Evolutionary conservation across 2,113 vertebrate genomes (phyloP), one percentile per base, ranked within the genome.

Genomic region (Cololabis saira): DNA sequence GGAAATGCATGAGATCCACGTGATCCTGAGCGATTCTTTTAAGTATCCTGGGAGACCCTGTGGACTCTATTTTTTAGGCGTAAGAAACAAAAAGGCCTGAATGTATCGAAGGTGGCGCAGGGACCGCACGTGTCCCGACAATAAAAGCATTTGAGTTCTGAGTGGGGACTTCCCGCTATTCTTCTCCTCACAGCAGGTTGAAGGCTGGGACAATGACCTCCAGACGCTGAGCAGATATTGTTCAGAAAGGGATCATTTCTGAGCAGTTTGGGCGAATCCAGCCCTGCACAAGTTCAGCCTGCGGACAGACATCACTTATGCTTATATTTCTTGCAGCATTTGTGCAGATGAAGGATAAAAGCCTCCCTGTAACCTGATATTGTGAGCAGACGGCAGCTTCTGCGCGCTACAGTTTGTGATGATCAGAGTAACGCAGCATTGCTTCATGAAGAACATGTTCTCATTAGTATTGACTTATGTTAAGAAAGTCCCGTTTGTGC

Each of bases 91-190:
- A 27, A 24, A 18, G 41, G 42, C 49, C 47, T 51, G 27, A 14
- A 56, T 27, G 52, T 14, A 48, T 21, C 15, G 48, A 43, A 16
- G 47, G 17, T 1, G 3, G 21, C 54, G n/a, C 3, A 37, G 55
- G 45, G 10, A n/a, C 48, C 49, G 18, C 75, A 61, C 61, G 11
- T 13, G 76, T 55, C 76, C 37, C 50, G 56, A 66, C 67, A 72
- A 70, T 79, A 65, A 82, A 85, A 76, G 51, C 68, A 13, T 79
- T 64, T 68, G 41, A 74, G 74, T 73, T 69, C 59, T 12, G 74
- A 51, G 61, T 13, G 22, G 16, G 19, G 73, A 78, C 77, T 91
- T 93, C 92, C 92, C 69, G 21, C 70, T 8, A 92, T 92, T 93
- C 82, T 85, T 91, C 54, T 42, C 53, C 49, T 80, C 88, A 7